Conservation (phyloP, 2,113 vertebrate genomes). For the Labrus mixtus region DNA sequence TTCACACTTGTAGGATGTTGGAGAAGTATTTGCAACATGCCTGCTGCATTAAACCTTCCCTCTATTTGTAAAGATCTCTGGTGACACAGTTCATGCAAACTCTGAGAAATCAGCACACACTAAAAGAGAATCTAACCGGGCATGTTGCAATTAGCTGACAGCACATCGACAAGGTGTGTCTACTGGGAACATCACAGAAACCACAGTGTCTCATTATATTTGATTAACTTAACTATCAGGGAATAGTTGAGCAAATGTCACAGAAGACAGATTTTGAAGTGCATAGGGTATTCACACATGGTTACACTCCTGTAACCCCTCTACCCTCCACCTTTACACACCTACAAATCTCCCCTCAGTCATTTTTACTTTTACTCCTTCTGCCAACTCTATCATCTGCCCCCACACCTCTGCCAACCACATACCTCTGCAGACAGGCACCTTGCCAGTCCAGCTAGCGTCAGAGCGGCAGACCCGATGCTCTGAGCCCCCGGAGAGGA, state of each 20-base stretch:
- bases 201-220: constrained; percentile 13
- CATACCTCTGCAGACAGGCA: constrained; percentile 95
- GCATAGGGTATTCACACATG: not conserved
- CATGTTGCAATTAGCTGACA: constrained; percentile 4
- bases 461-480: constrained; percentile 96
- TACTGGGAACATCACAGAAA: constrained; percentile 18
- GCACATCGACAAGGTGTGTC: not conserved
- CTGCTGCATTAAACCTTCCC: constrained; percentile 13
- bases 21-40: constrained; percentile 35
- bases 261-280: not conserved
- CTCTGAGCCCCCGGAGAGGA: constrained; percentile 97
- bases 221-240: not conserved
- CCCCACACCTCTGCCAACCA: constrained; percentile 22
- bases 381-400: constrained; percentile 16
- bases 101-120: constrained; percentile 12
- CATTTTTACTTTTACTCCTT: constrained; percentile 4
- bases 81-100: constrained; percentile 3
- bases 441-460: constrained; percentile 97
- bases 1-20: constrained; percentile 43
- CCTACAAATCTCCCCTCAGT: not conserved
- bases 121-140: not conserved
- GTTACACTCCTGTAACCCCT: not conserved
- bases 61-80: constrained; percentile 19
- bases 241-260: constrained; percentile 3
- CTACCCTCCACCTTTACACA: not conserved